phyloP scores from a whole-genome alignment of 2,888 invertebrate genomes.

The Nesidiocoris tenuis region DNA sequence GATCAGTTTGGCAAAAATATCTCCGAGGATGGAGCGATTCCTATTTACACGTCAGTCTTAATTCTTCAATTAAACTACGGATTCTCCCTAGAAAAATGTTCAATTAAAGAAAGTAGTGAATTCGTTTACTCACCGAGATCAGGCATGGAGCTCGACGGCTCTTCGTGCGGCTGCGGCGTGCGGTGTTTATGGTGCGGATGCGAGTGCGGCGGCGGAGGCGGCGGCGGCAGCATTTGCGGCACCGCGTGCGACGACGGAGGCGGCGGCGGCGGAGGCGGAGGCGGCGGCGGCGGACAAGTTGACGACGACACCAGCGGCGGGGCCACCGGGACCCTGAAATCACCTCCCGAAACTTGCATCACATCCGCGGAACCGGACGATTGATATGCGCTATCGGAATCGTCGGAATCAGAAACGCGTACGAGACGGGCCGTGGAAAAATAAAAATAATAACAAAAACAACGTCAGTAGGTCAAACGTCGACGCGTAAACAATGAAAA shows the following conservation, averaged over 20 bases:
- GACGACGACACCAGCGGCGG: slow-evolving; percentile 51
- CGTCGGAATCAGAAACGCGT: not conserved
- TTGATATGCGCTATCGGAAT: not conserved
- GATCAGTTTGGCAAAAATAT: too few species aligned
- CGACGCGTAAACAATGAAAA: too few species aligned
- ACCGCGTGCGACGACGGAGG: slow-evolving; percentile 38
- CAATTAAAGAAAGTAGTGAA: too few species aligned
- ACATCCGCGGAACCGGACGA: slow-evolving; percentile 24
- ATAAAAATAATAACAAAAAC: not conserved
- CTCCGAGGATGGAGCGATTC: too few species aligned
- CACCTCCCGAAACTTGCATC: slow-evolving; percentile 45
- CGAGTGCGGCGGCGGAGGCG: slow-evolving; percentile 48
- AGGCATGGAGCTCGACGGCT: slow-evolving; percentile 52
- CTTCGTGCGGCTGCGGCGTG: slow-evolving; percentile 49
- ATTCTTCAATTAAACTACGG: too few species aligned
- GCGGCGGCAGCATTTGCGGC: slow-evolving; percentile 33
- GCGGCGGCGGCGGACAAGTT: slow-evolving; percentile 49
- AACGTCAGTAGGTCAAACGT: not conserved
- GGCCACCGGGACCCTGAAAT: slow-evolving; percentile 53
- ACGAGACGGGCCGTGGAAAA: too few species aligned
- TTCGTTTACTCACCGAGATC: slow-evolving; percentile 51
- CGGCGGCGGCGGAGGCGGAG: slow-evolving; percentile 46
- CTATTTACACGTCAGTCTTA: too few species aligned
- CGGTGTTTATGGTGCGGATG: slow-evolving; percentile 47
- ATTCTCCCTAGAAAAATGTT: too few species aligned